Base-by-base conservation (phyloP, 2,888 invertebrate species). In the Parnassius orleans region DNA sequence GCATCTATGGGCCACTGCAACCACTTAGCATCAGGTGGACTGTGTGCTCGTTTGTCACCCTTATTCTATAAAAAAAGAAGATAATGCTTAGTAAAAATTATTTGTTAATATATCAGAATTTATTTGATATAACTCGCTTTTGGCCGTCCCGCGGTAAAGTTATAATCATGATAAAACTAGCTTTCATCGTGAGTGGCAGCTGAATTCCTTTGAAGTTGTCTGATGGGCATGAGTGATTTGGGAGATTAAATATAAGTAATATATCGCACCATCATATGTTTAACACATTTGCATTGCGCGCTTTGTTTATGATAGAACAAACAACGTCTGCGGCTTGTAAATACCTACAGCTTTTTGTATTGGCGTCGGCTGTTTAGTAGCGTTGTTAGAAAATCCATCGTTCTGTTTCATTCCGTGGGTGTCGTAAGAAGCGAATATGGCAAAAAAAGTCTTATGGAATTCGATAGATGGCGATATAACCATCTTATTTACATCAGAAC, bases 201-300 rank as follows among this genome's bases (percentile, higher is more conserved):
- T 52, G 43, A 10, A 11, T 10, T 44, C 33, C 58, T 58, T 58
- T 58, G 58, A 58, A 53, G 58, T 57, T 57, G 3, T 52, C 44
- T 46, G 52, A 58, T 47, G 33, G 24, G 47, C 41, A 3, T 53
- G 58, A 46, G 9, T 41, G 10, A 58, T 55, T 46, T n/a, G n/a
- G 9, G 10, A 12, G 43, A 51, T 10, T 51, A 50, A 42, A 57
- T 42, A 43, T 41, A 57, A 47, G 12, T 14, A 48, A 48, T 14
- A 48, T 14, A 48, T 9, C 10, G 1, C n/a, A 42, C 15, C 5
- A 50, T 57, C 50, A 57, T 57, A 3, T n/a, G 43, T 10, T 33
- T 11, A 19, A 19, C 24, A 54, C 15, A 44, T 19, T 41, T 10
- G 10, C 3, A 10, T 2, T 15, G n/a, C 2, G 10, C 2, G 43